These are phyloP conservation scores for Empis stercorea DNA, from an alignment of 2,888 invertebrate species.

Conservation along the genomic window DNA sequence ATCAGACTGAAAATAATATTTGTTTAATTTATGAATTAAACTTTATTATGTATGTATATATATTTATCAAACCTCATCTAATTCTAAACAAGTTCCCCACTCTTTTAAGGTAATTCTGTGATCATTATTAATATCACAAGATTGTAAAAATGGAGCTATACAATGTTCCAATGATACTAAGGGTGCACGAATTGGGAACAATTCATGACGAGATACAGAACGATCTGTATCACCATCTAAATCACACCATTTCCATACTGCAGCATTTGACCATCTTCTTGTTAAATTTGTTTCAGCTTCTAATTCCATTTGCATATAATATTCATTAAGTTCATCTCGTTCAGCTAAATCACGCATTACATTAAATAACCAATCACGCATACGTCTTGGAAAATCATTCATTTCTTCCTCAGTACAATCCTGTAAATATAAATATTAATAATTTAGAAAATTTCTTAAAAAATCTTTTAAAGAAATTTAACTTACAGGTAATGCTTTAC, in stretches of 20 bases:
- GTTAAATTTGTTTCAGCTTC: conserved; percentile 80
- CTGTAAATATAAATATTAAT: conserved; percentile 29
- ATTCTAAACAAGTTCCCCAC: conserved; percentile 81
- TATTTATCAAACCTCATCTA: conserved; percentile 53
- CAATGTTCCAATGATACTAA: conserved; percentile 94
- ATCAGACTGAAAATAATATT: conserved; percentile 47
- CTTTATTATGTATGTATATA: neutral
- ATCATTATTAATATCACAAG: conserved; percentile 78
- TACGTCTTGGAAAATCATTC: conserved; percentile 88
- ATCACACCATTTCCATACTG: conserved; percentile 98
- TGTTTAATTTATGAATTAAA: neutral
- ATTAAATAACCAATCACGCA: conserved; percentile 98
- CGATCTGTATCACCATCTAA: conserved; percentile 86
- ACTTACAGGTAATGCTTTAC: conserved; percentile 62
- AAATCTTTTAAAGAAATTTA: conserved; percentile 1
- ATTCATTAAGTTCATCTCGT: conserved; percentile 66
- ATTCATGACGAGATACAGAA: conserved; percentile 83
- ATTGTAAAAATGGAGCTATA: conserved; percentile 88
- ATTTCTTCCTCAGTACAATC: conserved; percentile 74
- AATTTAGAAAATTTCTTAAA: too few relatives aligned
- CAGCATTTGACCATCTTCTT: conserved; percentile 79
- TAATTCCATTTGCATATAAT: conserved; percentile 74
- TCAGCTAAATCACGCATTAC: conserved; percentile 91
- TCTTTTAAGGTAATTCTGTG: conserved; percentile 83
- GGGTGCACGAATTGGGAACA: conserved; percentile 91